Conservation (phyloP, 2,888 invertebrate species). For the Tenthredo scrophulariae region DNA sequence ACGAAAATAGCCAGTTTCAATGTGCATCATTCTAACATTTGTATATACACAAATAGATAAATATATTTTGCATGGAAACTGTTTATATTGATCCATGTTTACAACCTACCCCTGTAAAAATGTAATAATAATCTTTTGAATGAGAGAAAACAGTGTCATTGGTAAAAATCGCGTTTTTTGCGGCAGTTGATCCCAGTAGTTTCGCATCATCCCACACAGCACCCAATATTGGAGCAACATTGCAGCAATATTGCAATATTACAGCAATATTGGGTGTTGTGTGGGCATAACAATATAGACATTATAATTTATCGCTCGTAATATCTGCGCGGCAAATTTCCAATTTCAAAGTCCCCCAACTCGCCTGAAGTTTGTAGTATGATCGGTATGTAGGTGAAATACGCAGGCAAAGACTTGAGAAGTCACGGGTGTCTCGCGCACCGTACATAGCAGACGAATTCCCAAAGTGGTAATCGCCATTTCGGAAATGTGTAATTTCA, state of each 20-base stretch:
- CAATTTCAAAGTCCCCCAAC: background rate
- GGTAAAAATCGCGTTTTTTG: background rate
- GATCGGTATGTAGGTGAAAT: slow-evolving; percentile 12
- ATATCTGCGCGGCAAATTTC: background rate
- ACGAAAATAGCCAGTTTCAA: background rate
- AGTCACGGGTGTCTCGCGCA: slow-evolving; percentile 20
- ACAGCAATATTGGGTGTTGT: background rate
- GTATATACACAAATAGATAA: background rate
- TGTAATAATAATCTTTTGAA: background rate
- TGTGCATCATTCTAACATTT: background rate
- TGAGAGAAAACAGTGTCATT: background rate
- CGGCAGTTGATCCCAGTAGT: background rate
- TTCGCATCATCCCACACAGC: background rate
- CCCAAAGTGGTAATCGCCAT: slow-evolving; percentile 32
- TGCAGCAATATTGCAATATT: no score
- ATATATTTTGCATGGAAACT: background rate
- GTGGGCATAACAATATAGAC: background rate
- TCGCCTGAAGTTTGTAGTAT: slow-evolving; percentile 39
- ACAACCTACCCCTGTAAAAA: background rate
- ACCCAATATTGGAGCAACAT: no score
- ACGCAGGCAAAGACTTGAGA: background rate
- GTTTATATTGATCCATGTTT: slow-evolving; percentile 4
- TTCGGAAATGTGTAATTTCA: slow-evolving; percentile 50
- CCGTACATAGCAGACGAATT: slow-evolving; percentile 42
- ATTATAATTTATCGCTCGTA: background rate